Evolutionary conservation across 2,113 vertebrate species (phyloP).

Genomic region (Varanus salvator): DNA sequence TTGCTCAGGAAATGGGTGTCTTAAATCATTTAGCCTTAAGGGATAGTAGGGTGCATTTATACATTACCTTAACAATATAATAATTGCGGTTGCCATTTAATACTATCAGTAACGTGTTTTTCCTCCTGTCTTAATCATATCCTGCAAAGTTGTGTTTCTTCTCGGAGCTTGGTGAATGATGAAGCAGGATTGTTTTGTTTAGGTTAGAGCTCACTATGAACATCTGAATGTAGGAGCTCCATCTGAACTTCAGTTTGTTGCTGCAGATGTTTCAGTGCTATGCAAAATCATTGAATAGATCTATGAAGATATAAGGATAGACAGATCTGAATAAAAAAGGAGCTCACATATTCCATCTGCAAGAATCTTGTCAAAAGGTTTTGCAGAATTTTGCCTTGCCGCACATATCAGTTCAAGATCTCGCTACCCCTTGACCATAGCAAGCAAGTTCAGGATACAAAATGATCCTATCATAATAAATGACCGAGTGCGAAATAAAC

Average conservation of each 20-base stretch:
- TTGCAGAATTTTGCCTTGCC: not conserved
- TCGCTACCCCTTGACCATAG: not conserved
- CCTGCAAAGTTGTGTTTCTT: not conserved
- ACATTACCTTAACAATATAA: not conserved
- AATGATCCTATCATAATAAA: not conserved
- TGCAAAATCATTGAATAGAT: not conserved
- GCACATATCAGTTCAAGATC: not conserved
- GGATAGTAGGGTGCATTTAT: not conserved
- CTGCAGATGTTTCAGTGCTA: not conserved
- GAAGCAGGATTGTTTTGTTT: not conserved
- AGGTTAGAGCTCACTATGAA: not conserved
- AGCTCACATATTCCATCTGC: not conserved
- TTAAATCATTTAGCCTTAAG: not conserved
- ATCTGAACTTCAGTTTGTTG: not conserved
- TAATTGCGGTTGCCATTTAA: not conserved
- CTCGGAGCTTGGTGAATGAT: not conserved
- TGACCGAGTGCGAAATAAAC: not conserved
- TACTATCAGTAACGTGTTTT: not conserved
- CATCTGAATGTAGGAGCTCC: too few species aligned
- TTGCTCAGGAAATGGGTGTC: not conserved
- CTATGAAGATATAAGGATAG: not conserved
- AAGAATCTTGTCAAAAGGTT: not conserved
- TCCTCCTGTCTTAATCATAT: too few species aligned
- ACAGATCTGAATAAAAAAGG: not conserved
- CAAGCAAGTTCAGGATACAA: not conserved